Conservation (phyloP, 2,797 vertebrate species). For the Macrochelys suwanniensis region DNA sequence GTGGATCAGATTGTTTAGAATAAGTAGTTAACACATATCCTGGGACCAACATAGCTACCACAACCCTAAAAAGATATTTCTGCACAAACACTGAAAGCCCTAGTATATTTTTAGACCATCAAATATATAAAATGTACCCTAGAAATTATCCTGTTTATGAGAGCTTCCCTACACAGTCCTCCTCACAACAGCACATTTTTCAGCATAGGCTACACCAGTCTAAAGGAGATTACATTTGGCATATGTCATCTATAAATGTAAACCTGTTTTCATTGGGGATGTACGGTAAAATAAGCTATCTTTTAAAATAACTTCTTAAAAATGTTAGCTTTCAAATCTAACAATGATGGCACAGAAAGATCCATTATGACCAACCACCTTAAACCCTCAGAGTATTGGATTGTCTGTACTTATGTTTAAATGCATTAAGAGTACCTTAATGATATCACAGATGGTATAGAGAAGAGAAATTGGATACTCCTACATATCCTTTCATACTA, state of each 20-base stretch:
- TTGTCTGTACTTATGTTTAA: neutral
- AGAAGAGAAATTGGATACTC: neutral
- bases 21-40: neutral
- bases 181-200: neutral
- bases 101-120: neutral
- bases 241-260: neutral
- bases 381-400: neutral
- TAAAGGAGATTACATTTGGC: neutral
- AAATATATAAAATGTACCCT: neutral
- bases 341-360: neutral
- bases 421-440: neutral
- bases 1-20: neutral
- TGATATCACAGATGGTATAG: neutral
- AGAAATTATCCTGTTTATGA: neutral
- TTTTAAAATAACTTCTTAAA: neutral
- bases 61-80: neutral
- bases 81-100: constrained; percentile 5
- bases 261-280: neutral
- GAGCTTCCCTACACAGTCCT: neutral
- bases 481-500: neutral
- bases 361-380: neutral
- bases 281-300: neutral
- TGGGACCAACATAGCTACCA: neutral
- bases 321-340: neutral
- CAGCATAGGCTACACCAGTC: neutral